Evolutionary conservation across 2,888 invertebrate species (phyloP).

Genomic region (Drosophila robusta): DNA sequence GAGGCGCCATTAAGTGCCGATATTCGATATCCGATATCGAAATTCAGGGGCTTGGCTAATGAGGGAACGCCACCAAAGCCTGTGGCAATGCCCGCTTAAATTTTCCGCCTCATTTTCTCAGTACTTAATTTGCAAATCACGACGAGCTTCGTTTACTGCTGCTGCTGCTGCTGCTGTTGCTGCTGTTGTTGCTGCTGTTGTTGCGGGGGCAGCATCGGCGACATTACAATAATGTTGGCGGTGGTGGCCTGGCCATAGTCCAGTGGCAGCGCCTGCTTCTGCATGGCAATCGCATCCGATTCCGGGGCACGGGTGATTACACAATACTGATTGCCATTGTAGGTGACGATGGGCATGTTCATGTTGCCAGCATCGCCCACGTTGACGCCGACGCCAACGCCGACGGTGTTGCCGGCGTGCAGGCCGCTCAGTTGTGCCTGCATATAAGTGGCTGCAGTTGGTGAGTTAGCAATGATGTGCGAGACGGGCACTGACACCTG

Average conservation of each 20-base stretch:
- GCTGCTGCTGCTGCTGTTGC: slow-evolving; percentile 45
- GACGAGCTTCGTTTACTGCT: slow-evolving; percentile 29
- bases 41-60: slow-evolving; percentile 19
- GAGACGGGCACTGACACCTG: slow-evolving; percentile 82
- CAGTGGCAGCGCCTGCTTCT: slow-evolving; percentile 59
- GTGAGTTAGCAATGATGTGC: slow-evolving; percentile 83
- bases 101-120: slow-evolving; percentile 48
- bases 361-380: slow-evolving; percentile 42
- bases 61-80: slow-evolving; percentile 21
- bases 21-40: slow-evolving; percentile 25
- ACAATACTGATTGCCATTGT: slow-evolving; percentile 82
- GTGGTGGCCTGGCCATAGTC: slow-evolving; percentile 67
- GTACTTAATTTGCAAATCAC: slow-evolving; percentile 39
- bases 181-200: slow-evolving; percentile 45
- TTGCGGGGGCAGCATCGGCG: slow-evolving; percentile 74
- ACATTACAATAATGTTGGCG: slow-evolving; percentile 82
- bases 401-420: slow-evolving; percentile 52
- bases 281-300: slow-evolving; percentile 73
- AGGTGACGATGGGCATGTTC: slow-evolving; percentile 82
- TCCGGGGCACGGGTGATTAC: slow-evolving; percentile 81
- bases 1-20: slow-evolving; percentile 31
- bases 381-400: slow-evolving; percentile 29
- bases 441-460: slow-evolving; percentile 82
- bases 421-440: slow-evolving; percentile 79
- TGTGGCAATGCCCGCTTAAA: slow-evolving; percentile 24